Conservation (phyloP, 2,797 vertebrate genomes). For the Brotogeris chrysoptera region DNA sequence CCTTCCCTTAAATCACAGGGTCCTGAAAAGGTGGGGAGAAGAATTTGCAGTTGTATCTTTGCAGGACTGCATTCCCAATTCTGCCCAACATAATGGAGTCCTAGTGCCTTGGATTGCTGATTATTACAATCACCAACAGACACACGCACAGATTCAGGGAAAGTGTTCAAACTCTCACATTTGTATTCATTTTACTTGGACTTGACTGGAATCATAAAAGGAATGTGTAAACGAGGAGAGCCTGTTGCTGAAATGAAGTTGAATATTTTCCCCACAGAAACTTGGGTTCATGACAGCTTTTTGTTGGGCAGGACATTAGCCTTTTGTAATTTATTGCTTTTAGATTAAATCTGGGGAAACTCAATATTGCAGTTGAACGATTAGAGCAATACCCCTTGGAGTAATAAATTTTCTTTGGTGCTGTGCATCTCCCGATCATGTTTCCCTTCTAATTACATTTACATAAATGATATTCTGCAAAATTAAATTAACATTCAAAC, state of each 20-base stretch:
- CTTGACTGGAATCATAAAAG: constrained; percentile 70
- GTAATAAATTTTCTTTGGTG: constrained; percentile 95
- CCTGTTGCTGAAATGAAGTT: constrained; percentile 80
- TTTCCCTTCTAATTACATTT: constrained; percentile 98
- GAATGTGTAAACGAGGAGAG: constrained; percentile 69
- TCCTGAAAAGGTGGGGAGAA: not conserved
- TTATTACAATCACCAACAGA: constrained; percentile 51
- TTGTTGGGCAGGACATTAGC: constrained; percentile 84
- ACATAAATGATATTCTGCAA: constrained; percentile 96
- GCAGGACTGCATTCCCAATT: not conserved
- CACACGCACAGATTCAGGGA: constrained; percentile 57
- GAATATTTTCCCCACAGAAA: constrained; percentile 71
- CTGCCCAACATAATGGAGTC: not conserved
- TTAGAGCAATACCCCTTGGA: constrained; percentile 91
- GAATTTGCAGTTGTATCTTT: not conserved
- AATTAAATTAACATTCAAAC: constrained; percentile 91
- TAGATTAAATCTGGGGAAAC: constrained; percentile 97
- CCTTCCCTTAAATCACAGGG: constrained; percentile 33
- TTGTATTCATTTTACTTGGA: constrained; percentile 72
- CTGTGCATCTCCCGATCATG: constrained; percentile 87
- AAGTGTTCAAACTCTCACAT: constrained; percentile 48
- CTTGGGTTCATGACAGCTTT: constrained; percentile 81
- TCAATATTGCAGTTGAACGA: constrained; percentile 99
- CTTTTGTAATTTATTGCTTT: constrained; percentile 94
- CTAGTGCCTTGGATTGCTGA: constrained; percentile 16